Evolutionary conservation across 2,888 invertebrate species (phyloP), one percentile per base, ranked within the genome.

Genomic region (Synanthedon myopaeformis): DNA sequence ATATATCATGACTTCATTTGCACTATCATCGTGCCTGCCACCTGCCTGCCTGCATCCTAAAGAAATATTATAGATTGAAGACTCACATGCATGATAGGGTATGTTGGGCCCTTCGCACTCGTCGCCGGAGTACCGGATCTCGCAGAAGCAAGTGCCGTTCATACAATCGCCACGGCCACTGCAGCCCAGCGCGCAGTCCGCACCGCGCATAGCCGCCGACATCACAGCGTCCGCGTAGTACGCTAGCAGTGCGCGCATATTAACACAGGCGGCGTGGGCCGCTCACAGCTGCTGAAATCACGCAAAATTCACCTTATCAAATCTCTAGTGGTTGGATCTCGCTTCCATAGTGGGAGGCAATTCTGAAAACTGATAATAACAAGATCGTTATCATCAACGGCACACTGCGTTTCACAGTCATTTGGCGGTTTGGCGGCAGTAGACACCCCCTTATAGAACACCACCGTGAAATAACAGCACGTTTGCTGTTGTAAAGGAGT

Each of bases 131-230:
- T 93, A 97, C 54, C 92, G 90, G 65, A 96, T 96, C 89, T 96
- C 96, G 81, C 96, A 96, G 63, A 96, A 89, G 75, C 96, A 96
- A 54, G 95, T 96, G 60, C 96, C 96, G 78, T 96, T 95, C 74
- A 94, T 91, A 81, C 96, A 96, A 84, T 96, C 96, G 17, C 96
- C 96, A 59, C 94, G 93, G 58, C 96, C 96, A 69, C 94, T 96
- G 86, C 96, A 96, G 79, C 92, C 94, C 65, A 90, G 90, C 56
- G 89, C 89, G 74, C 94, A 94, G 66, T 90, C 90, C 50, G 89
- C 85, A 59, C 81, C 77, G 23, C 80, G 70, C 55, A 78, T 82
- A 54, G 75, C 83, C 58, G 79, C 65, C 23, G 51, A 51, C 86
- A 86, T 85, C 67, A 85, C 76, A 56, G 82, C 84, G 67, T 83